Percentiles rank a stretch among this genome's conserved stretches.
Evolutionary conservation across 2,888 invertebrate species (phyloP).

Genomic region (Watsonalla binaria): DNA sequence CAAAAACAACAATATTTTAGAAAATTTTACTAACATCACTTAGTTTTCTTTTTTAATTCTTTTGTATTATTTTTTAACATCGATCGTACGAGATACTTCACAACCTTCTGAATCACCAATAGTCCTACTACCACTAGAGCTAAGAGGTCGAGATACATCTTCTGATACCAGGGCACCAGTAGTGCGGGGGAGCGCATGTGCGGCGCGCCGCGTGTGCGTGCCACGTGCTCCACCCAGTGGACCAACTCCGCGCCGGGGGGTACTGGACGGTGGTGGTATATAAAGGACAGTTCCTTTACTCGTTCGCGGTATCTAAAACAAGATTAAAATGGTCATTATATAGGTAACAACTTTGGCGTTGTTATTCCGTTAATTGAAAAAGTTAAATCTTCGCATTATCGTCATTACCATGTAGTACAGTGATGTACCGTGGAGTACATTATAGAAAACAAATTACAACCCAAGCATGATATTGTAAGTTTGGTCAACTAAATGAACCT

Average conservation of each 20-base stretch:
- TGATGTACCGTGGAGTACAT: too few species aligned
- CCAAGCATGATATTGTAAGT: too few species aligned
- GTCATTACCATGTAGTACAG: too few species aligned
- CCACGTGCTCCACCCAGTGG: constrained; percentile 84
- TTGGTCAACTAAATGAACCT: too few species aligned
- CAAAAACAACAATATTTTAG: too few species aligned
- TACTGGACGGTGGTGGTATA: constrained; percentile 60
- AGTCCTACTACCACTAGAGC: constrained; percentile 10
- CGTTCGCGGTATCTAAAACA: constrained; percentile 27
- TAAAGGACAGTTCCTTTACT: constrained; percentile 27
- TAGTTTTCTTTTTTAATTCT: background rate
- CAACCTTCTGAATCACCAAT: background rate
- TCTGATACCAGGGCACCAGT: constrained; percentile 34
- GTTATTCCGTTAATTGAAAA: too few species aligned
- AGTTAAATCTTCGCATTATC: too few species aligned
- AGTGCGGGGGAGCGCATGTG: constrained; percentile 53
- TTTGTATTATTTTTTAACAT: background rate
- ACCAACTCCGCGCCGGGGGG: constrained; percentile 78
- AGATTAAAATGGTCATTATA: background rate
- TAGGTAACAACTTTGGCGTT: background rate
- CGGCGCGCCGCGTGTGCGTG: constrained; percentile 73
- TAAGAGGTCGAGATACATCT: constrained; percentile 44
- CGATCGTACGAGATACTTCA: background rate
- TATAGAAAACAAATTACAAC: too few species aligned
- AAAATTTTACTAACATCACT: too few species aligned